A percentile compares a stretch with the other conserved stretches of the same genome.
These are phyloP conservation scores for Cephus spinipes DNA, from an alignment of 2,888 invertebrate species.

Conservation along the genomic window DNA sequence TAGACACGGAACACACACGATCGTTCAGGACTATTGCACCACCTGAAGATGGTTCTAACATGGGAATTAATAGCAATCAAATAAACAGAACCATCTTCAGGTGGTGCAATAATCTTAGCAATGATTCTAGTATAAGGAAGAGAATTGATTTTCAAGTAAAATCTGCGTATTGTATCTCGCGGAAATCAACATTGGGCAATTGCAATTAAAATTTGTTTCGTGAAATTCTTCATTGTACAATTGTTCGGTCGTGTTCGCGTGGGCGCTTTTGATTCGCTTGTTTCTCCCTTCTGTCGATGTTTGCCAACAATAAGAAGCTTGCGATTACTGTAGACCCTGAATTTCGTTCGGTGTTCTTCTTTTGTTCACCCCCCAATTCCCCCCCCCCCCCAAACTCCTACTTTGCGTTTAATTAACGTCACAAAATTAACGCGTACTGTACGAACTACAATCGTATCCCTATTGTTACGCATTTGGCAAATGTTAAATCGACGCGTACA, in stretches of 20 bases:
- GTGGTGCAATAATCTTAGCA: no score
- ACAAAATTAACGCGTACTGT: background rate
- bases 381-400: no score
- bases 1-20: no score
- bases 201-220: background rate
- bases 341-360: background rate
- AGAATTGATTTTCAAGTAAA: background rate
- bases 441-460: background rate
- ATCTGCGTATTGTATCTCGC: background rate
- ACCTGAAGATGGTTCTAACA: no score
- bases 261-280: background rate
- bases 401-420: background rate
- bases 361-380: background rate
- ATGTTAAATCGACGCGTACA: background rate
- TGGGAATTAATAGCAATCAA: no score
- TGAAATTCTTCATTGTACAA: background rate
- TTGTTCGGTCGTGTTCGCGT: background rate
- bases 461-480: background rate
- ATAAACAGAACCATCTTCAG: no score
- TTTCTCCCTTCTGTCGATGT: background rate
- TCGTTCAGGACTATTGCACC: no score
- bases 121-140: background rate
- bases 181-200: background rate
- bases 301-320: background rate
- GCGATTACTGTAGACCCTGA: background rate